Evolutionary conservation across 2,797 vertebrate species (phyloP).

Genomic region (Clarias pachynema): DNA sequence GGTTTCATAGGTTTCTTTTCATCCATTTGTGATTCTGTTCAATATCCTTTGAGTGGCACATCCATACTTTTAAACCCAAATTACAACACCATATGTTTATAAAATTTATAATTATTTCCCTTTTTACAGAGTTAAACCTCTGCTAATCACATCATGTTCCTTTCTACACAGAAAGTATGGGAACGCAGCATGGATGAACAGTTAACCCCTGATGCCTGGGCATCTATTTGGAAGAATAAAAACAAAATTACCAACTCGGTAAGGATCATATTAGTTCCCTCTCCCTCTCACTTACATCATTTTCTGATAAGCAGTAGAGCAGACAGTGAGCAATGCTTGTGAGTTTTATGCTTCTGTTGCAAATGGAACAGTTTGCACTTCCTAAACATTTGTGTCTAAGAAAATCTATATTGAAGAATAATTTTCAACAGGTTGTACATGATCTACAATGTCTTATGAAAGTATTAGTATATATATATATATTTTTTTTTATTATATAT

Average conservation of each 20-base stretch:
- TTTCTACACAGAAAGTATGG: constrained; percentile 76
- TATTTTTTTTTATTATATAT: neutral
- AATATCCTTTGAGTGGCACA: neutral
- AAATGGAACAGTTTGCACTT: neutral
- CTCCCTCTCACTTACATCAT: constrained; percentile 28
- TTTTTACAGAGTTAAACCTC: neutral
- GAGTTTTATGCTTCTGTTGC: neutral
- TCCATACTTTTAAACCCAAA: too few species aligned
- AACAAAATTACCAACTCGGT: constrained; percentile 77
- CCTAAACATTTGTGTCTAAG: neutral
- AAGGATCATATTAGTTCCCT: constrained; percentile 58
- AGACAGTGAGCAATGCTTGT: neutral
- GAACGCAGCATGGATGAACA: constrained; percentile 79
- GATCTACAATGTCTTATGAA: neutral
- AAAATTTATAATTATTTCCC: neutral
- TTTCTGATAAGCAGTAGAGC: neutral
- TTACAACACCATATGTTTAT: neutral
- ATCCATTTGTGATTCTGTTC: neutral
- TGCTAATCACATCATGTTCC: constrained; percentile 33
- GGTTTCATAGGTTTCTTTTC: neutral
- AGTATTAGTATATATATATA: too few species aligned
- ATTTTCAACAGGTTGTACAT: neutral
- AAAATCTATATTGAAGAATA: neutral
- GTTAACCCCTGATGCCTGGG: constrained; percentile 78
- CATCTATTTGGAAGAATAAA: constrained; percentile 82